A percentile compares a stretch with the other conserved stretches of the same genome.
These are phyloP conservation scores for Drosophila arawakana DNA, from an alignment of 1,140 invertebrate genomes.

Conservation along the genomic window DNA sequence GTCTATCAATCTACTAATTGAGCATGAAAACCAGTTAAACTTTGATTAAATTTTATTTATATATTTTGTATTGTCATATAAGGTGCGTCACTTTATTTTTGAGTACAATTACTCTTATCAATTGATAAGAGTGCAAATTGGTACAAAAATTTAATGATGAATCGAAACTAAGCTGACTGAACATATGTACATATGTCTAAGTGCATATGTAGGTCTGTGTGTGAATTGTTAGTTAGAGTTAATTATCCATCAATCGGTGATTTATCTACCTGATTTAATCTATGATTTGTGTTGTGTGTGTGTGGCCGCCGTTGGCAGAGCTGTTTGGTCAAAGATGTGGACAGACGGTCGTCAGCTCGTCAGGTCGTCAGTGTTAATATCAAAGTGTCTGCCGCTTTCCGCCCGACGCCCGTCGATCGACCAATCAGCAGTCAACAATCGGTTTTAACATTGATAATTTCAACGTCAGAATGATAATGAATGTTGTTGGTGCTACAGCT, in stretches of 20 bases:
- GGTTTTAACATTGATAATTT: constrained; percentile 29
- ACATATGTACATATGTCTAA: too few relatives aligned
- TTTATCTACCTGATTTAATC: constrained; percentile 46
- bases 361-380: constrained; percentile 11
- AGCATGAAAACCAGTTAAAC: constrained; percentile 5
- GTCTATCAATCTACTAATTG: neutral
- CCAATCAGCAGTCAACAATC: neutral
- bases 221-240: constrained; percentile 18
- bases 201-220: neutral
- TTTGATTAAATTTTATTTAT: neutral
- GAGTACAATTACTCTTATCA: constrained; percentile 6
- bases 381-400: constrained; percentile 39
- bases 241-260: constrained; percentile 46
- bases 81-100: constrained; percentile 9
- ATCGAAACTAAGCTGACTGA: neutral
- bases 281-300: constrained; percentile 9
- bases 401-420: neutral
- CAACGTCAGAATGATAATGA: constrained; percentile 33
- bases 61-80: neutral
- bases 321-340: constrained; percentile 37
- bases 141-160: neutral
- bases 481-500: neutral
- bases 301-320: constrained; percentile 21
- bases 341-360: constrained; percentile 8
- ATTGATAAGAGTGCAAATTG: constrained; percentile 1